Base-by-base conservation (phyloP, 1,140 invertebrate species). In the Bactericera cockerelli region DNA sequence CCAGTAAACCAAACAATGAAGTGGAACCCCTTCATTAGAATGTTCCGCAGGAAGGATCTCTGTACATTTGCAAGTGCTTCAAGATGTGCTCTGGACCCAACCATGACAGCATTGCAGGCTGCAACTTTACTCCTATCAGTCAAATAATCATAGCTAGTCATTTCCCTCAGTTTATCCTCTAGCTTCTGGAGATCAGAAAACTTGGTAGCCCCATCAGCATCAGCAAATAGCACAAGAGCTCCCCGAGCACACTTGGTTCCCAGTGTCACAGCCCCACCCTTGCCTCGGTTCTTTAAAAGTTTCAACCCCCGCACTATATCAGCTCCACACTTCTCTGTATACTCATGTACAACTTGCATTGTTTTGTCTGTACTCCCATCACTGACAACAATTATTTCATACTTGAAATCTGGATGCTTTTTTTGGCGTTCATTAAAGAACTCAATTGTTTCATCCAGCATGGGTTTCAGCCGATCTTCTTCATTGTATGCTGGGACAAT, bases 21-120 rank as follows among this genome's bases (percentile, higher is more conserved):
- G 74, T 99, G 96, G 69, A 99, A 99, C 28, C 93, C 95, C 66
- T 93, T 82, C 97, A 99, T 99, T n/a, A 99, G 73, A 53, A 99
- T 73, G 6, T 92, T 93, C 59, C 97, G 81, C 66, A 86, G 88
- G 60, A 82, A 63, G 59, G 92, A 95, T 62, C 94, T 78, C 61
- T 77, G 81, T 24, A 88, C 86, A 61, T 93, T 84, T n/a, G 94
- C 85, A 65, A 97, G 89, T 65, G 93, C 73, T 74, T 98, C 92
- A 38, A 99, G 74, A 80, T 99, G 97, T 2, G 95, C 91, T 66
- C 97, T 79, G 0, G 90, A 95, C 4, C 90, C 91, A 67, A 92
- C 87, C 11, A 83, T 79, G 55, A 98, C 76, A 1, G 79, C 86
- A 63, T 79, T 66, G 39, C 70, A 66, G 57, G 64, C 59, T 11